phyloP scores from a whole-genome alignment of 2,113 vertebrate species.

The Isurus oxyrinchus region DNA sequence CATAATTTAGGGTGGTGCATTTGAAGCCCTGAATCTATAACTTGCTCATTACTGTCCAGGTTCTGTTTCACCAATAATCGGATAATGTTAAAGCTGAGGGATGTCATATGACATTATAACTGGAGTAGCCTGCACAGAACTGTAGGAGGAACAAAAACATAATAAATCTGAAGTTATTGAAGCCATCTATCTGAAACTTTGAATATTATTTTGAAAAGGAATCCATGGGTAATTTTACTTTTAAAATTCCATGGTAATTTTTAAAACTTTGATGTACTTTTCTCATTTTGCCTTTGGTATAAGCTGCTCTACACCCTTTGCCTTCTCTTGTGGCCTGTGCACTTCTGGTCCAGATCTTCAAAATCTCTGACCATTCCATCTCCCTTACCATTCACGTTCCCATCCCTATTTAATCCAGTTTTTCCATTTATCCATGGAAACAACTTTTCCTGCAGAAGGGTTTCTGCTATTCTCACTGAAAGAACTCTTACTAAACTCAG shows the following conservation, averaged over 20 bases:
- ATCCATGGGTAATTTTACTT: background rate
- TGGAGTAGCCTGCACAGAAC: no score
- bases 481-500: background rate
- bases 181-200: background rate
- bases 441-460: background rate
- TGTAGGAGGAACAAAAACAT: background rate
- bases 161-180: background rate
- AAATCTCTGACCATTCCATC: background rate
- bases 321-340: background rate
- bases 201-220: background rate
- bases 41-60: no score
- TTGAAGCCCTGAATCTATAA: no score
- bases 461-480: background rate
- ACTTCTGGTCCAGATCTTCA: background rate
- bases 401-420: background rate
- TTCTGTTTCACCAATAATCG: no score
- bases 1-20: no score
- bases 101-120: no score
- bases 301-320: background rate
- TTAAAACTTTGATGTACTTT: background rate
- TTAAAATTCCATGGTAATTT: background rate
- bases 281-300: background rate
- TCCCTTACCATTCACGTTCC: background rate
- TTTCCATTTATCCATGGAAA: background rate
- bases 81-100: no score